Percentiles rank a stretch among this genome's conserved stretches.
These are phyloP conservation scores for Rattus rattus DNA, from an alignment of 2,113 vertebrate species.

Conservation along the genomic window DNA sequence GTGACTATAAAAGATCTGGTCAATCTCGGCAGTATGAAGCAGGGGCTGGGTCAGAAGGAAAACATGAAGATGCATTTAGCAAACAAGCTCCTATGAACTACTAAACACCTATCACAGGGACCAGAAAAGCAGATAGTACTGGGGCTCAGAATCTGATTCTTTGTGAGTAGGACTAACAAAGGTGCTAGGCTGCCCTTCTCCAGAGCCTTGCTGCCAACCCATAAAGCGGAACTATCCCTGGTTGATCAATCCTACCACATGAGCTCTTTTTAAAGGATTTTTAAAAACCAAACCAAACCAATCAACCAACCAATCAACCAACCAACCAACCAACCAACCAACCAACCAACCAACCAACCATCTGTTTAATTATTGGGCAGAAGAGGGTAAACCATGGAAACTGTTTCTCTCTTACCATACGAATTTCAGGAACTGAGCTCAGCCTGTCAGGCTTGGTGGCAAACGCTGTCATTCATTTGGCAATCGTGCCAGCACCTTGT, in stretches of 20 bases:
- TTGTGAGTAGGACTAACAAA: accelerated
- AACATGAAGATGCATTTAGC: background rate
- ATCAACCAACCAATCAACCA: too few species aligned
- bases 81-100: accelerated
- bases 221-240: background rate
- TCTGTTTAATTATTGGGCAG: background rate
- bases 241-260: background rate
- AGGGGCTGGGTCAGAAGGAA: background rate
- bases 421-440: background rate
- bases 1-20: background rate
- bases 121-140: too few species aligned
- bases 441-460: background rate
- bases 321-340: too few species aligned
- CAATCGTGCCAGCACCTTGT: background rate
- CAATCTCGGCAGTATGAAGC: too few species aligned
- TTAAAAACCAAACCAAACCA: too few species aligned
- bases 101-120: too few species aligned
- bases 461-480: background rate
- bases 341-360: background rate
- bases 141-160: background rate
- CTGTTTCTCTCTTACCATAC: background rate
- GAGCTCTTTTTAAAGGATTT: background rate
- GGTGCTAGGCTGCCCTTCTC: background rate
- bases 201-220: accelerated
- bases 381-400: background rate